A percentile compares a stretch with the other conserved stretches of the same genome.
phyloP scores from a whole-genome alignment of 2,888 invertebrate genomes.

The Empis livida region DNA sequence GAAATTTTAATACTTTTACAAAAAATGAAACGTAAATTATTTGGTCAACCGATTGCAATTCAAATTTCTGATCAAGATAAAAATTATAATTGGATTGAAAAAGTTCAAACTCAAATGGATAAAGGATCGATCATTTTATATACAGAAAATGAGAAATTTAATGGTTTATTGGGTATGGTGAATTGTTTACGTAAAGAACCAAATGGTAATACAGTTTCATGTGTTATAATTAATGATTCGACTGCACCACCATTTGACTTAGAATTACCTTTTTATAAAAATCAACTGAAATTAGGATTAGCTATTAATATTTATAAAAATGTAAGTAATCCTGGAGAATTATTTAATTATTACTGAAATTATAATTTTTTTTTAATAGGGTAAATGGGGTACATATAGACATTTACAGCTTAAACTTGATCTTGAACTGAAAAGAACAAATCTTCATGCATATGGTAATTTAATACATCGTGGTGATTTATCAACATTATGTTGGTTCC shows the following conservation, averaged over 20 bases:
- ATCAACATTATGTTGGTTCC: conserved; percentile 71
- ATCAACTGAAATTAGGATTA: conserved; percentile 58
- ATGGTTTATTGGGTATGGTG: conserved; percentile 76
- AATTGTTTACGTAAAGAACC: conserved; percentile 76
- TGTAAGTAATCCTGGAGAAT: conserved; percentile 26
- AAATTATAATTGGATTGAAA: conserved; percentile 26
- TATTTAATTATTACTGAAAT: background rate
- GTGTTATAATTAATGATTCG: conserved; percentile 49
- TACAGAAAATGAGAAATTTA: conserved; percentile 50
- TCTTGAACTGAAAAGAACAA: conserved; percentile 30
- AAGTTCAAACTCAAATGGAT: conserved; percentile 21
- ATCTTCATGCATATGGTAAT: conserved; percentile 64
- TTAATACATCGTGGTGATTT: conserved; percentile 71
- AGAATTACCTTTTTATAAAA: conserved; percentile 48
- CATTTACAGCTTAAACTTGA: conserved; percentile 50
- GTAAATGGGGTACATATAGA: conserved; percentile 63
- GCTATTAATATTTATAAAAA: conserved; percentile 63
- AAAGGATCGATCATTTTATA: conserved; percentile 44
- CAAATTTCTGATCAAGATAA: conserved; percentile 22
- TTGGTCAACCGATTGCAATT: conserved; percentile 17
- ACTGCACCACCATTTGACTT: conserved; percentile 53
- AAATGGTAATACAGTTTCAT: conserved; percentile 50
- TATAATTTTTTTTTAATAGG: too few species aligned
- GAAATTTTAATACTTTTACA: conserved; percentile 27
- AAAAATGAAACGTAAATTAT: conserved; percentile 16